Conservation (phyloP, 2,113 vertebrate species). For the Origma solitaria region DNA sequence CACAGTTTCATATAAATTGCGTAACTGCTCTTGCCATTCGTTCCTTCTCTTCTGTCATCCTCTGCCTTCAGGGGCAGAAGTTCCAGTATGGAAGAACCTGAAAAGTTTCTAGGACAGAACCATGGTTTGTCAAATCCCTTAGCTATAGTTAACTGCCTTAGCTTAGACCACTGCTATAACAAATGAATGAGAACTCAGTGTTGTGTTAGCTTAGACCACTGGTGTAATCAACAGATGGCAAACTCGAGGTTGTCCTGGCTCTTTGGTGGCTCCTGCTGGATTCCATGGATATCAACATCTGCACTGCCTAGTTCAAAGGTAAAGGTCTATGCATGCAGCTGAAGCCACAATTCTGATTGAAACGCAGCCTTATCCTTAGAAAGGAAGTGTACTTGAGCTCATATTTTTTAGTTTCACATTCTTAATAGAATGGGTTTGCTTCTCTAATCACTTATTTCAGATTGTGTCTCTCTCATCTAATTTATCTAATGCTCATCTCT, state of each 20-base stretch:
- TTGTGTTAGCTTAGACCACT: not conserved
- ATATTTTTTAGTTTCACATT: not conserved
- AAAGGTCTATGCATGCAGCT: not conserved
- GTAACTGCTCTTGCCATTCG: not conserved
- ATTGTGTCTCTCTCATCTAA: not conserved
- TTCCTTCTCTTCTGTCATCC: not conserved
- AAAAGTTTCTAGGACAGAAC: not conserved
- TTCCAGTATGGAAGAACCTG: not conserved
- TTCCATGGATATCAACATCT: not conserved
- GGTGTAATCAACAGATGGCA: not conserved
- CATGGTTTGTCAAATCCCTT: not conserved
- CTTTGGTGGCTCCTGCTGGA: slow-evolving; percentile 10
- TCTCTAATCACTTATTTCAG: not conserved
- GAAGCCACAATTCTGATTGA: not conserved
- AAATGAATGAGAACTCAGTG: not conserved
- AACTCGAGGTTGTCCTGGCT: not conserved
- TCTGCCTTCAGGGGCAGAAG: not conserved
- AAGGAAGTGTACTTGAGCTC: not conserved
- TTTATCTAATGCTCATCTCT: not conserved
- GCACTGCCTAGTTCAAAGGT: not conserved
- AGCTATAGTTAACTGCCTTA: not conserved
- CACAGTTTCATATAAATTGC: not conserved
- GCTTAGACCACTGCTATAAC: not conserved
- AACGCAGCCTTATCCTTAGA: not conserved
- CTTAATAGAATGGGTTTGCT: not conserved